These are phyloP conservation scores for Halictus ligatus DNA, from an alignment of 2,888 invertebrate species.

Conservation along the genomic window DNA sequence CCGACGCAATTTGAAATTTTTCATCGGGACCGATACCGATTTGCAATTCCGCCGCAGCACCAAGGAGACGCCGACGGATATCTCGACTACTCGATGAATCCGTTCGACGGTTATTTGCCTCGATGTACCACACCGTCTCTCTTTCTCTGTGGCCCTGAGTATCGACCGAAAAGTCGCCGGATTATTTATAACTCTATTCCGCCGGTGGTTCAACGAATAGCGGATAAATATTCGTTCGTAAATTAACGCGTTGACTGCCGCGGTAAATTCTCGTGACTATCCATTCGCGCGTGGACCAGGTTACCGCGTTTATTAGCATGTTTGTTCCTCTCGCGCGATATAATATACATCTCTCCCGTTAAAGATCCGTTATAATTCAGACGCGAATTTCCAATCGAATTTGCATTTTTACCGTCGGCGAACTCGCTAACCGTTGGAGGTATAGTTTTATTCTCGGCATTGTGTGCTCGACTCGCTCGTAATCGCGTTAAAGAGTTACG, in stretches of 20 bases:
- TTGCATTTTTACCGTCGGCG: neutral
- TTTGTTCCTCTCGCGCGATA: constrained; percentile 1
- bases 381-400: neutral
- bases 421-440: neutral
- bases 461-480: neutral
- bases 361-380: neutral
- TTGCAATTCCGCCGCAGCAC: constrained; percentile 36
- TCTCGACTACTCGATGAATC: constrained; percentile 20
- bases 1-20: constrained; percentile 56
- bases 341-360: neutral
- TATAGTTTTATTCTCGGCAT: neutral
- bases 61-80: neutral
- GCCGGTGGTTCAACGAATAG: neutral
- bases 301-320: constrained; percentile 8
- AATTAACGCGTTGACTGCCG: neutral
- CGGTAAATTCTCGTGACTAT: neutral
- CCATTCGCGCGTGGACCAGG: constrained; percentile 1
- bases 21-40: constrained; percentile 44
- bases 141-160: neutral
- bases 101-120: constrained; percentile 33
- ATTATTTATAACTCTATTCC: constrained; percentile 55
- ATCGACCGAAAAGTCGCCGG: constrained; percentile 4
- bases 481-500: neutral
- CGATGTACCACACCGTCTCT: constrained; percentile 5
- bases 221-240: constrained; percentile 30